phyloP scores from a whole-genome alignment of 2,888 invertebrate genomes.

The Byasa hedistus region DNA sequence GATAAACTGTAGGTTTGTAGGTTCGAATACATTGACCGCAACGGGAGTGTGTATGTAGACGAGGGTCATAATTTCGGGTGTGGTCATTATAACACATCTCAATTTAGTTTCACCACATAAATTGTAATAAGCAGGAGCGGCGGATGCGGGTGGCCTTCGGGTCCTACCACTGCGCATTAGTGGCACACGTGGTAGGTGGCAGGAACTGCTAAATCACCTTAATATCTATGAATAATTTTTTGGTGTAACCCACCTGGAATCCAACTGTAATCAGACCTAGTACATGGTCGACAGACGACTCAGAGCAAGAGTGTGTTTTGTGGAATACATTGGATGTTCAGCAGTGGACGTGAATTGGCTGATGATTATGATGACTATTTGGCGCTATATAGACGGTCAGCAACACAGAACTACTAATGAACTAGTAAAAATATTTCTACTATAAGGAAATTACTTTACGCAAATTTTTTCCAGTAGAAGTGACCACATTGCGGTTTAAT shows the following conservation, averaged over 20 bases:
- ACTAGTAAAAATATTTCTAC: no score
- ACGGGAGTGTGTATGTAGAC: conserved; percentile 2
- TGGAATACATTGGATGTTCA: no score
- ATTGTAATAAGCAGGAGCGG: conserved; percentile 61
- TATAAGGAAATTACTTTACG: background rate
- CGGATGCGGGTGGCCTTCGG: conserved; percentile 65
- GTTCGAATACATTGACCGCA: conserved; percentile 16
- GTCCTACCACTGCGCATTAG: conserved; percentile 31
- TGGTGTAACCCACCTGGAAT: no score
- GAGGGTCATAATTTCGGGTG: conserved; percentile 59
- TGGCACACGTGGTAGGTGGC: conserved; percentile 27
- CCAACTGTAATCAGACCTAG: no score
- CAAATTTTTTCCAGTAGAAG: background rate
- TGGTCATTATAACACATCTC: conserved; percentile 77
- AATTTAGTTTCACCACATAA: conserved; percentile 72
- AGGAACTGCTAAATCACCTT: background rate
- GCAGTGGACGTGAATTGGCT: no score
- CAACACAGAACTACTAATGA: no score
- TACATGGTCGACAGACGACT: no score
- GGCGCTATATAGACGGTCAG: no score
- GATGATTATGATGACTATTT: no score
- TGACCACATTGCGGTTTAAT: background rate
- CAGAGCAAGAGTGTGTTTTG: no score
- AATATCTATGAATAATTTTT: background rate
- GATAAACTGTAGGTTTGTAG: background rate